Evolutionary conservation across 2,888 invertebrate species (phyloP), one percentile per base, ranked within the genome.

Genomic region (Stenodera caucasica): DNA sequence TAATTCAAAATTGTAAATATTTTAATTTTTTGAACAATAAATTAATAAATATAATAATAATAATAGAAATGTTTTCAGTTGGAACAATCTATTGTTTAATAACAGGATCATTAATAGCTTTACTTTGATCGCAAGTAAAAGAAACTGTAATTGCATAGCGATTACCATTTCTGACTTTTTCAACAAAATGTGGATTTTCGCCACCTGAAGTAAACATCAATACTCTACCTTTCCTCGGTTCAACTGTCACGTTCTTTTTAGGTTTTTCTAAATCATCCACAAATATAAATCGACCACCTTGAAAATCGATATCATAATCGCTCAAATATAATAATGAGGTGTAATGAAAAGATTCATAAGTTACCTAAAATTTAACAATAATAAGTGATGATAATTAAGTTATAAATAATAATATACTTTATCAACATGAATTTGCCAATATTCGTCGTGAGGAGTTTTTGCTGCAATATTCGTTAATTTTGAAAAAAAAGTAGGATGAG

Each of bases 401-500:
- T 40, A 14, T 5, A 40, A 40, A 5, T 9, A 35, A 37, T 7
- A 18, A 18, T 40, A 7, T 81, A 92, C 93, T 84, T 93, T 92
- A 79, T 95, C 94, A 40, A 93, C 86, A 82, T 94, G 94, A 15
- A 88, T 85, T 81, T 92, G 92, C 94, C 94, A 95, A 78, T 95
- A 95, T 79, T 94, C 91, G 81, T 94, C 94, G 78, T 94, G 92
- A 18, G 86, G 75, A 1, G 90, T 91, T 68, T 87, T 86, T 1
- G 94, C 86, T 40, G 88, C 84, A 51, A 82, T 84, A 65, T 87
- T 83, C 18, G 88, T 91, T 67, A 94, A 86, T 75, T 87, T 84
- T 11, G 94, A 94, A 78, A 95, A 93, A 78, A 94, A 95, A 57
- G 93, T 92, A n/a, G 94, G 94, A 75, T 90, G 88, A 6, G 94